Evolutionary conservation across 2,888 invertebrate genomes (phyloP), one percentile per base, ranked within the genome.

Genomic region (Idaea dimidiata): DNA sequence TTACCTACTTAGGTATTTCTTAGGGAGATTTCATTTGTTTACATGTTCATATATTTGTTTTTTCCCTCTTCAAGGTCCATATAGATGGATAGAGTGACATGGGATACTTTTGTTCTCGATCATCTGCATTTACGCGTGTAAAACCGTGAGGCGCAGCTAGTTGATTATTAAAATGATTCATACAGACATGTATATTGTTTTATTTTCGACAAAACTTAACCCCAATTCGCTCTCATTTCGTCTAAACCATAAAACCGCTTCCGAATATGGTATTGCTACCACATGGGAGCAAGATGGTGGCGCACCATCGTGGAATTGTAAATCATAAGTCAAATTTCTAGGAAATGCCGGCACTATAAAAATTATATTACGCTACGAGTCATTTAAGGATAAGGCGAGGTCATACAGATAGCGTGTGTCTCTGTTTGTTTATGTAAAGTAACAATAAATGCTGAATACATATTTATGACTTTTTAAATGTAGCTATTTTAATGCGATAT

Each of bases 281-380:
- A 82, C 78, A 68, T 84, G 83, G 78, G 67, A 58, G 60, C 82
- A 75, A 68, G 69, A 78, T 82, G 82, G 58, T 73, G 73, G 43
- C 43, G 10, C 10, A 72, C 65, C 69, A 70, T 73, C 69, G 68
- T 66, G 62, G 58, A 54, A 54, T 64, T 71, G 77, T 81, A 83
- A 83, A 84, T 83, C 82, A 82, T 73, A 72, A 64, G 62, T 59
- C 65, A 63, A 57, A 73, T 73, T 82, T 79, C 82, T 76, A 77
- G 75, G 82, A 83, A 83, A 75, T 72, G 74, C 72, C 76, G 75
- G 61, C 73, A 68, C 71, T 74, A 76, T 81, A 80, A 82, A 80
- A 81, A 74, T 77, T 76, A 78, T 78, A 78, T 79, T 72, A 79
- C 69, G 75, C 76, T 73, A 74, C 73, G 76, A 78, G 72, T 75